Evolutionary conservation across 2,113 vertebrate species (phyloP), one percentile per base, ranked within the genome.

Genomic region (Ahaetulla prasina): DNA sequence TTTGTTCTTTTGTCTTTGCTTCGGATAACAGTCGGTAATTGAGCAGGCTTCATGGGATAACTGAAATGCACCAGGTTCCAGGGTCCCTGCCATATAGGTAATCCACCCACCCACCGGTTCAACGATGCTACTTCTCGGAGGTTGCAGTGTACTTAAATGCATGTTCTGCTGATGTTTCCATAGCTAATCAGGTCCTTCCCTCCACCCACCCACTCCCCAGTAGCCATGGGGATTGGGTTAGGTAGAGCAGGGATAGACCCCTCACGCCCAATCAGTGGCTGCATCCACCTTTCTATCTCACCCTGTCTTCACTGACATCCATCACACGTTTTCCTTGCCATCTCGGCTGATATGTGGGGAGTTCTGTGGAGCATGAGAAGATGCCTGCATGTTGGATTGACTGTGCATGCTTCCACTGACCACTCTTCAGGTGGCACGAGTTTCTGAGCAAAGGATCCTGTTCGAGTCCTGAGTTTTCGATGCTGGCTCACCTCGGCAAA

Each of bases 31-130:
- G 99, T 99, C 98, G 97, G 98, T 99, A 98, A 99, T 98, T 98
- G 99, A 99, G 98, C 98, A 99, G 98, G 98, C 99, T 96, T 98
- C 98, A 97, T 98, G 98, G 99, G 98, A 99, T 98, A 99, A 99
- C 99, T 99, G 99, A 99, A 98, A 97, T 96, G 97, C 98, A 97
- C 97, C 98, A 96, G 98, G 97, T 97, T 97, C 97, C 98, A 96
- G 98, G 98, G 92, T 97, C 96, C 98, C 97, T 96, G 97, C 98
- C 97, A 97, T 96, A 97, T 99, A 99, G 98, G 99, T 99, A 99
- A 98, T 98, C 97, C 96, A 87, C 91, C 93, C 86, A 89, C 91
- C 96, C 95, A 94, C 94, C 35, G 53, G n/a, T 95, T 95, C 68
- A 84, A 93, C 87, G 55, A 88, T 53, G 63, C 93, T 93, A 95